These are phyloP conservation scores for Exephanes ischioxanthus DNA, from an alignment of 2,888 invertebrate species.

Conservation along the genomic window DNA sequence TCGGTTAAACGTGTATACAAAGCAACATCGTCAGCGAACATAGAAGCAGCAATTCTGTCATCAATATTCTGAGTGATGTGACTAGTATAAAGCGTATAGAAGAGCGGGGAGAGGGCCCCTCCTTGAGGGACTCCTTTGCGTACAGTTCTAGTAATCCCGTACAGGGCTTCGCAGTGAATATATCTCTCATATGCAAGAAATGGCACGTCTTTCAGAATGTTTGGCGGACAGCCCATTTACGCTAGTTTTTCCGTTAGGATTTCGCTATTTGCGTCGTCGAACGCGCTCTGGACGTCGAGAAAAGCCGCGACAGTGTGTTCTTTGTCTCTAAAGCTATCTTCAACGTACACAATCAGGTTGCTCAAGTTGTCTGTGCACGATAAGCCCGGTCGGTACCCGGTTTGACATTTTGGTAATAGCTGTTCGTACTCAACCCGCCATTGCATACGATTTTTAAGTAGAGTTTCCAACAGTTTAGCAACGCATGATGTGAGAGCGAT, in stretches of 20 bases:
- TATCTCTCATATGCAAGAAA: slow-evolving; percentile 35
- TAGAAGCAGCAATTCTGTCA: slow-evolving; percentile 9
- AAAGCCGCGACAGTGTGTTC: slow-evolving; percentile 56
- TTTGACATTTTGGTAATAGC: slow-evolving; percentile 56
- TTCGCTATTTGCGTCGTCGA: slow-evolving; percentile 65
- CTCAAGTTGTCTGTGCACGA: slow-evolving; percentile 66
- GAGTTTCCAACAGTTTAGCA: slow-evolving; percentile 68
- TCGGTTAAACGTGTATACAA: slow-evolving; percentile 28
- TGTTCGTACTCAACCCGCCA: slow-evolving; percentile 64
- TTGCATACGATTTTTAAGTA: slow-evolving; percentile 66
- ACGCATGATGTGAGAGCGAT: slow-evolving; percentile 66
- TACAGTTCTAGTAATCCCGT: slow-evolving; percentile 18
- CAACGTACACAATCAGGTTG: slow-evolving; percentile 49
- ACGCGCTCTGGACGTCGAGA: slow-evolving; percentile 66
- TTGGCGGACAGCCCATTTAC: slow-evolving; percentile 19
- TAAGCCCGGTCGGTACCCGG: slow-evolving; percentile 63
- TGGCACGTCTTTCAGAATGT: slow-evolving; percentile 41
- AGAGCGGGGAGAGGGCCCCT: slow-evolving; percentile 63
- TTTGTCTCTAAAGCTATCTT: slow-evolving; percentile 46
- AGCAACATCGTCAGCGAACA: slow-evolving; percentile 65
- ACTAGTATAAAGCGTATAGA: slow-evolving; percentile 54
- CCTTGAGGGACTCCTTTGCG: slow-evolving; percentile 64
- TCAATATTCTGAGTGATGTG: slow-evolving; percentile 31
- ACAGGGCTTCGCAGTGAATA: slow-evolving; percentile 13
- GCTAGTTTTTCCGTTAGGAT: slow-evolving; percentile 57